Percentiles rank a stretch among this genome's conserved stretches.
phyloP scores from a whole-genome alignment of 1,140 invertebrate species.

The Penaeus chinensis region DNA sequence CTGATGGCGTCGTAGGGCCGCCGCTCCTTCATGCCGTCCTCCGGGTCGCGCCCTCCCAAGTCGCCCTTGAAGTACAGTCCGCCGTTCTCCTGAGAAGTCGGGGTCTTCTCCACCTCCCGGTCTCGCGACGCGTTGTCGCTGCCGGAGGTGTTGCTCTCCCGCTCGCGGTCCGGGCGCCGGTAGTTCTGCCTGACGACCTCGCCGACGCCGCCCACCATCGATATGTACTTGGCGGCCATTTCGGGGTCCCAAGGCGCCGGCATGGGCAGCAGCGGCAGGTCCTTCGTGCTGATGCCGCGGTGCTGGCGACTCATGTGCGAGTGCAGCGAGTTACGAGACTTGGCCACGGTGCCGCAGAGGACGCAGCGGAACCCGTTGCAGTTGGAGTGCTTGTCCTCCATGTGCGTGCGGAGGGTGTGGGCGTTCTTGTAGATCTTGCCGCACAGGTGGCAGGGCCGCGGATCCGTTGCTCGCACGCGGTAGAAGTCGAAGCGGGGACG shows the following conservation, averaged over 20 bases:
- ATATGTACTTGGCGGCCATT: conserved; percentile 73
- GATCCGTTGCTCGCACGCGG: conserved; percentile 88
- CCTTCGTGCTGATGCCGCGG: conserved; percentile 90
- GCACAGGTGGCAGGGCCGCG: conserved; percentile 89
- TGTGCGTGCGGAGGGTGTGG: conserved; percentile 87
- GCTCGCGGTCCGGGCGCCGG: conserved; percentile 50
- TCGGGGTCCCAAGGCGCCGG: conserved; percentile 90
- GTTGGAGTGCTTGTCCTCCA: conserved; percentile 92
- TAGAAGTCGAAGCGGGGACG: conserved; percentile 81
- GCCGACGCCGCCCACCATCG: conserved; percentile 61
- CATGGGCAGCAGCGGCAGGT: conserved; percentile 89
- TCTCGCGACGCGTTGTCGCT: conserved; percentile 51
- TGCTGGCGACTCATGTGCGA: conserved; percentile 94
- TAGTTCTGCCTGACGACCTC: conserved; percentile 63
- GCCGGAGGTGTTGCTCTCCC: conserved; percentile 34
- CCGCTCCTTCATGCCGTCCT: conserved; percentile 52
- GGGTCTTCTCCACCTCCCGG: conserved; percentile 48
- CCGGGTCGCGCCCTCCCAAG: conserved; percentile 25
- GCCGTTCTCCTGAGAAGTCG: conserved; percentile 63
- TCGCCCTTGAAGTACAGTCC: conserved; percentile 57
- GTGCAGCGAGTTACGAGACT: conserved; percentile 88
- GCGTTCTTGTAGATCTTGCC: conserved; percentile 87
- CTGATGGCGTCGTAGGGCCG: conserved; percentile 59
- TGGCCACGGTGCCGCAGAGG: conserved; percentile 90
- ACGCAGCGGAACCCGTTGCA: conserved; percentile 92